Evolutionary conservation across 2,797 vertebrate genomes (phyloP).

Genomic region (Chiloscyllium punctatum): DNA sequence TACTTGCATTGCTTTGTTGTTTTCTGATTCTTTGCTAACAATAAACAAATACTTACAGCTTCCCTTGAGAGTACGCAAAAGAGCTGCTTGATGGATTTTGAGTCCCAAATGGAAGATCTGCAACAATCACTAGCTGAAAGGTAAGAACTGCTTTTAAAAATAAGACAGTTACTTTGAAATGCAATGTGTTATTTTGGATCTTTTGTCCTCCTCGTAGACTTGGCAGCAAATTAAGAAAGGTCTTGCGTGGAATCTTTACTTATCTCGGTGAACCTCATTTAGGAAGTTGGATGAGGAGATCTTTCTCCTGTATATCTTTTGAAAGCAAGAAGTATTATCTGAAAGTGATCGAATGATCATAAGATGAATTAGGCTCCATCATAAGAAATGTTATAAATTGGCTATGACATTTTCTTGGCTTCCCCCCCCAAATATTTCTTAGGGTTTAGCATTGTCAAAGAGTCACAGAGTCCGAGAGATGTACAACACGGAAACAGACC

Average conservation of each 20-base stretch:
- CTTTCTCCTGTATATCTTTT: background rate
- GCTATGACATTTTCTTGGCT: background rate
- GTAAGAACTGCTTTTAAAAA: background rate
- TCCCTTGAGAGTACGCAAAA: background rate
- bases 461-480: too few relatives aligned
- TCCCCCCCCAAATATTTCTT: background rate
- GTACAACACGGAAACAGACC: too few relatives aligned
- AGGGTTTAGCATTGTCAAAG: background rate
- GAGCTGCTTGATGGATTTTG: background rate
- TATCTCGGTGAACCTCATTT: background rate
- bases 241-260: background rate
- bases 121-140: background rate
- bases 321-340: background rate
- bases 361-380: background rate
- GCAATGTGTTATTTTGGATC: background rate
- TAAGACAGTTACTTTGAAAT: background rate
- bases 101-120: constrained; percentile 34
- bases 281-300: background rate
- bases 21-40: background rate
- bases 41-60: constrained; percentile 13
- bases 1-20: background rate
- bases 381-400: background rate
- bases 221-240: background rate
- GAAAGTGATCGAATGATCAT: background rate
- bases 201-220: background rate